Base-by-base conservation (phyloP, 2,113 vertebrate species). In the Psettodes erumei region DNA sequence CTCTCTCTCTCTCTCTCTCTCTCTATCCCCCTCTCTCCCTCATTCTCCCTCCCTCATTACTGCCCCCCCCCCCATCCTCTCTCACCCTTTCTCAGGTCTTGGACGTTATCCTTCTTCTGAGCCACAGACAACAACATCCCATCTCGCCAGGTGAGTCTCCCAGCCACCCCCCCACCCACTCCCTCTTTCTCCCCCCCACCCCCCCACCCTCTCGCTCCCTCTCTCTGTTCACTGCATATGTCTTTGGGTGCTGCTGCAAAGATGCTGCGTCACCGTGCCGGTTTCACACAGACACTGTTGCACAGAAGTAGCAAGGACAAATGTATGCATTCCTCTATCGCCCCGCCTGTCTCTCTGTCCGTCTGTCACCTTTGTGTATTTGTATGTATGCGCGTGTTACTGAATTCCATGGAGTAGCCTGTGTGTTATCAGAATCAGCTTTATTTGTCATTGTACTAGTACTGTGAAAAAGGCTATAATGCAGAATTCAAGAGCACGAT, bases 241-340 rank as follows among this genome's bases (percentile, higher is more conserved):
- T 33, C 60, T 84, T 65, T 77, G 69, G 63, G 59, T 79, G 62
- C 75, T 75, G 72, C 88, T 89, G 83, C 76, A 91, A 86, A 91
- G 83, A 89, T 93, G 91, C 92, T 92, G 91, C 85, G 90, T 93
- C 92, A 93, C 83, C 78, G 55, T 91, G 71, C 71, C 6, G 5
- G 8, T 68, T 81, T 72, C 61, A 62, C 61, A 68, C 65, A 45
- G 77, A 53, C 51, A 55, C 61, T 19, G 21, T 56, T 54, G 59
- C 73, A 42, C 21, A 23, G 30, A 21, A 10, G 37, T 21, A 28
- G 65, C 25, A 28, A n/a, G n/a, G n/a, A 12, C 50, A 27, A 56
- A 50, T 19, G 30, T 16, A 76, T 47, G 30, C n/a, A 15, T 51
- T n/a, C 33, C 37, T 74, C 27, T 30, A 15, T 32, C 12, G 28